A percentile compares a stretch with the other conserved stretches of the same genome.
Conservation (phyloP, 2,113 vertebrate genomes). For the Trochalopteron elliotii region DNA sequence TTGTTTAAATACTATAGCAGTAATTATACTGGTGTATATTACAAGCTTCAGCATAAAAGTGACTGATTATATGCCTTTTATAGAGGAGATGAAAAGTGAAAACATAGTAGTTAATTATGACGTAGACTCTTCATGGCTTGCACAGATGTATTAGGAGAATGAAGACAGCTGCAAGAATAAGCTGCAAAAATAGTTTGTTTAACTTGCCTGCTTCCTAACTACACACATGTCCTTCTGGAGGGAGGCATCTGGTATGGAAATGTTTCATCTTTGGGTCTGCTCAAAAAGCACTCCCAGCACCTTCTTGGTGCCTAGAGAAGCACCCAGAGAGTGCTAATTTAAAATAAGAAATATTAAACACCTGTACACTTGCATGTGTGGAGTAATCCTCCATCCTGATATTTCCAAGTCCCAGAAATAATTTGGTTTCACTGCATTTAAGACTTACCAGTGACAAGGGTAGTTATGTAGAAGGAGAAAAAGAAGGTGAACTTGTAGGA, state of each 20-base stretch:
- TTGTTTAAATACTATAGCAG: background rate
- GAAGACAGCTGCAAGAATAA: conserved; percentile 20
- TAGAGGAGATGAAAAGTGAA: background rate
- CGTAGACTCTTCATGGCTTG: background rate
- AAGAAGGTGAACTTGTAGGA: background rate
- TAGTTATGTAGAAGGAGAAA: background rate
- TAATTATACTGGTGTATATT: background rate
- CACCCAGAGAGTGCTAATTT: background rate
- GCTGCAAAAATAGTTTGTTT: conserved; percentile 5
- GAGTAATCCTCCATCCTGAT: background rate
- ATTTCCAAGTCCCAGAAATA: background rate
- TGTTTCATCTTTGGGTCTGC: background rate
- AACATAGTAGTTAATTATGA: background rate
- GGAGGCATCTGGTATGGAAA: background rate
- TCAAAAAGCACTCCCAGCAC: background rate
- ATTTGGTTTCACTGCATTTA: background rate
- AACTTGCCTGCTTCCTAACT: background rate
- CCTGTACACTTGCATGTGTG: background rate
- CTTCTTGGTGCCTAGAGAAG: background rate
- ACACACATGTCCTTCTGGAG: background rate
- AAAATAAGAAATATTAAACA: background rate
- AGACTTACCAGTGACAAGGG: background rate
- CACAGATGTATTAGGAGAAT: conserved; percentile 7
- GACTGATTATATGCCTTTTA: background rate
- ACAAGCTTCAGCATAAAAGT: background rate